Evolutionary conservation across 2,888 invertebrate genomes (phyloP).

Genomic region (Dryadula phaetusa): DNA sequence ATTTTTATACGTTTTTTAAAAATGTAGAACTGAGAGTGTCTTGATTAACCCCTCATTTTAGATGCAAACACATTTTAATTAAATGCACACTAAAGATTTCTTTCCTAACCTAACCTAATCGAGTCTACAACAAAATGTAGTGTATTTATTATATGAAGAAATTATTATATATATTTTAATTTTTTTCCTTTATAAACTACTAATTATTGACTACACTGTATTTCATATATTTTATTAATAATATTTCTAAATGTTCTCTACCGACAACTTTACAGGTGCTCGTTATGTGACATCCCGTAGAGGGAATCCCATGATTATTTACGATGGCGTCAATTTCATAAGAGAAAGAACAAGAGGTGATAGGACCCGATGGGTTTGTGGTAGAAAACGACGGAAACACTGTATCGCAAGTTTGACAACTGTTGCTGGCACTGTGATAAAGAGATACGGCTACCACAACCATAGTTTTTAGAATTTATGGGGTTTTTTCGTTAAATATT

Average conservation of each 20-base stretch:
- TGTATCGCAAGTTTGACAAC: constrained; percentile 68
- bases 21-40: no score
- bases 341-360: constrained; percentile 59
- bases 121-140: no score
- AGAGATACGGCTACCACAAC: constrained; percentile 64
- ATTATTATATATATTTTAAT: no score
- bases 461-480: constrained; percentile 59
- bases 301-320: constrained; percentile 70
- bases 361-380: constrained; percentile 69
- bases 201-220: no score
- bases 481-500: constrained; percentile 28
- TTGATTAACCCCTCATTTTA: no score
- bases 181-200: no score
- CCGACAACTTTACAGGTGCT: constrained; percentile 51
- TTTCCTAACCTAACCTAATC: no score
- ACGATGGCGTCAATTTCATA: constrained; percentile 66
- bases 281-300: constrained; percentile 63
- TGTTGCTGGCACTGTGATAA: constrained; percentile 56
- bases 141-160: no score
- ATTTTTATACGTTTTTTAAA: no score
- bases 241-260: constrained; percentile 14
- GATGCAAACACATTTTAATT: no score
- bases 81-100: no score
- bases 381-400: constrained; percentile 63
- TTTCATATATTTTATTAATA: not conserved